Evolutionary conservation across 2,113 vertebrate genomes (phyloP), one percentile per base, ranked within the genome.

Genomic region (Sterrhoptilus dennistouni): DNA sequence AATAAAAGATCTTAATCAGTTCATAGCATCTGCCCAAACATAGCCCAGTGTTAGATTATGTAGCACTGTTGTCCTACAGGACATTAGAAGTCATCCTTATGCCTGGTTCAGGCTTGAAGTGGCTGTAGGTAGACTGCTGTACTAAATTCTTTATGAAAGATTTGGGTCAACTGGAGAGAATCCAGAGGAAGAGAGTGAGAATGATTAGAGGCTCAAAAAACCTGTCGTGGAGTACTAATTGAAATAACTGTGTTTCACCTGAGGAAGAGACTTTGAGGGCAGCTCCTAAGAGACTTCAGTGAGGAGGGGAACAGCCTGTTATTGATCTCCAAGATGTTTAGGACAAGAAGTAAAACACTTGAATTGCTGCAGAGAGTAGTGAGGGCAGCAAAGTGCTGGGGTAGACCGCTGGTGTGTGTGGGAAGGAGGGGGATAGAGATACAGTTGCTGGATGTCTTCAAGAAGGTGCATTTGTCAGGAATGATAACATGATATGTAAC

Each of bases 91-190:
- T 87, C 17, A 71, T 64, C 44, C 27, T 75, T 81, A 19, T 63
- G 65, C 56, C 74, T 87, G 29, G 17, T 54, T 92, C 29, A 78
- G 65, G 44, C 56, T 89, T 87, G 69, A 89, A 78, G 81, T 75
- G 77, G 81, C 65, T 68, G 47, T 91, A 91, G 84, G 74, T 94
- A 44, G 69, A 68, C 61, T 84, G 65, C 35, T 89, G 18, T 52
- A 54, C 47, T 66, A 81, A 75, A 77, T 89, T 84, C 77, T 94
- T 82, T 20, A 25, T 84, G 74, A 94, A 95, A 85, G 56, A 68
- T 93, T 93, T 79, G 78, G 78, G 77, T 94, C 87, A 87, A 6
- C 64, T 84, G 87, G 69, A 91, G 65, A 66, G 52, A 83, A 75
- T 78, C 29, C 40, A 89, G 87, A 75, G 52, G 56, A 71, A 31